Conservation (phyloP, 2,888 invertebrate species). For the Suillia variegata region DNA sequence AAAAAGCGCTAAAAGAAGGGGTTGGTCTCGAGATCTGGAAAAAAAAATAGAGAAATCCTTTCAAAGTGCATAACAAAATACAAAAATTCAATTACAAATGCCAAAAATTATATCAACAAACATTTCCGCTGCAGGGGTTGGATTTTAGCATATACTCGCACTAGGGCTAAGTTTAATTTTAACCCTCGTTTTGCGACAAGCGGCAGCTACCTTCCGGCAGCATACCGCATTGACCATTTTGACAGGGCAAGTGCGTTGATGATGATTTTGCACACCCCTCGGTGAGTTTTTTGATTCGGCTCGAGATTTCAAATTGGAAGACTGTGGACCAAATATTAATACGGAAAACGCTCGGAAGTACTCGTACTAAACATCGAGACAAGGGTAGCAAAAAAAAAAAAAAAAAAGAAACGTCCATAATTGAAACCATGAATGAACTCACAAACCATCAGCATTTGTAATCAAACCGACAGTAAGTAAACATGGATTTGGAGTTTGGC, state of each 20-base stretch:
- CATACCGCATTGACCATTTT: not conserved
- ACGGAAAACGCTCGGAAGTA: too few species aligned
- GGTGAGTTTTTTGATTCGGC: too few species aligned
- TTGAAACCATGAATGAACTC: slow-evolving; percentile 38
- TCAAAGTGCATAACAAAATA: slow-evolving; percentile 26
- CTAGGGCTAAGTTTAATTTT: too few species aligned
- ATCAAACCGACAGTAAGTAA: slow-evolving; percentile 38
- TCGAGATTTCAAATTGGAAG: too few species aligned
- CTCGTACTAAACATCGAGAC: too few species aligned
- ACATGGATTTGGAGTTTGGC: not conserved
- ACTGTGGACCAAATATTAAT: too few species aligned
- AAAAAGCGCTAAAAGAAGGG: too few species aligned
- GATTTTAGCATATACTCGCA: not conserved
- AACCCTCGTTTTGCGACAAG: not conserved
- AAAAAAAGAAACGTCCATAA: slow-evolving; percentile 26
- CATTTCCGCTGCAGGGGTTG: slow-evolving; percentile 38
- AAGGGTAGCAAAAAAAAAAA: slow-evolving; percentile 5
- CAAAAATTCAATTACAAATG: slow-evolving; percentile 48
- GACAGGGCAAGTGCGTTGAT: too few species aligned
- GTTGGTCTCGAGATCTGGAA: too few species aligned
- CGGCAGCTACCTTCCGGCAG: not conserved
- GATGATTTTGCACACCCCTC: too few species aligned
- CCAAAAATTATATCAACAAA: slow-evolving; percentile 47
- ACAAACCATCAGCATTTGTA: slow-evolving; percentile 20
- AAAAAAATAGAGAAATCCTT: too few species aligned